Evolutionary conservation across 2,797 vertebrate genomes (phyloP), one percentile per base, ranked within the genome.

Genomic region (Argentina silus): DNA sequence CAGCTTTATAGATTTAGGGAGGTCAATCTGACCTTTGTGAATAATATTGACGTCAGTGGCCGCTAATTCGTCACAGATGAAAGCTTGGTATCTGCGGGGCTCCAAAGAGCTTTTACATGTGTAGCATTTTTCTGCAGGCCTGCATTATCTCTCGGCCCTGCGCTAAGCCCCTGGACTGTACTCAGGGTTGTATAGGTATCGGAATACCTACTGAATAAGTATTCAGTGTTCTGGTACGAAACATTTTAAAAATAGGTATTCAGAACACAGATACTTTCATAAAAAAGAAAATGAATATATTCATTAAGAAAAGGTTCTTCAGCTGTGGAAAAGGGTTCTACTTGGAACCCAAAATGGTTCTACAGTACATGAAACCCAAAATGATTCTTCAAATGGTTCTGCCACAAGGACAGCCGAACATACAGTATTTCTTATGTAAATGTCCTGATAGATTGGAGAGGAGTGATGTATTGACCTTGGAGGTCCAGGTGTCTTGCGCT

Each of bases 61-160:
- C 69, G 67, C 74, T 74, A 79, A 74, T 82, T 75, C 79, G 68
- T 81, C 78, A 81, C 81, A 84, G 77, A 71, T 85, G 80, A 81
- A 67, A 74, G 82, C 76, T 72, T 69, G 14, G 17, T 78, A 73
- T 73, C 69, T 82, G 74, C 56, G 69, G 53, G 56, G 45, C 68
- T 50, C 27, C 50, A 75, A 77, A 86, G 75, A 82, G 60, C 64
- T 75, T 74, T 75, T 76, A 86, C 79, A 80, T 80, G 78, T 77
- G 79, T 69, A 73, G 72, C 61, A 60, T 80, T 86, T 72, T 69
- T 51, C 60, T 47, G 55, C 67, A 44, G 74, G 78, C 66, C 63
- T 3, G 67, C 60, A 21, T 85, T 80, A 73, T 85, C 80, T 78
- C 72, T 71, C 15, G 0, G 51, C 73, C 68, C 69, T 43, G 0